phyloP scores from a whole-genome alignment of 2,113 vertebrate species.

The Ranitomeya imitator region DNA sequence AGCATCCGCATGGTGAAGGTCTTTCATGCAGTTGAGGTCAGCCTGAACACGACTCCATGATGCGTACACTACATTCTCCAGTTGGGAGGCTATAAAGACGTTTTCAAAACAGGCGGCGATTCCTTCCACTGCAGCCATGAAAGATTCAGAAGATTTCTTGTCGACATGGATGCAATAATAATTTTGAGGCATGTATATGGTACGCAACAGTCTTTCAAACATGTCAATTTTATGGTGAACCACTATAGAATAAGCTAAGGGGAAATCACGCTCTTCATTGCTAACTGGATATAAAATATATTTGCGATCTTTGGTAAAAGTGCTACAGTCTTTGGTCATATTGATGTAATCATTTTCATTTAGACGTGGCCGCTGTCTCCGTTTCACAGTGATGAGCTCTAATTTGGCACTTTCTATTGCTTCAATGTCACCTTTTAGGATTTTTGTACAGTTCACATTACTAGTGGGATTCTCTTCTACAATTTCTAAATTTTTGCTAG shows the following conservation, averaged over 20 bases:
- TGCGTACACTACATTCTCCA: slow-evolving; percentile 82
- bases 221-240: slow-evolving; percentile 88
- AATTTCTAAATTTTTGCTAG: slow-evolving; percentile 69
- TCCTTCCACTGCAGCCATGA: slow-evolving; percentile 71
- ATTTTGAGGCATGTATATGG: slow-evolving; percentile 80
- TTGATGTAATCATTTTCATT: slow-evolving; percentile 77
- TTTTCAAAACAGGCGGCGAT: slow-evolving; percentile 86
- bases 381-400: slow-evolving; percentile 69
- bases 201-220: slow-evolving; percentile 84
- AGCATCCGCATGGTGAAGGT: slow-evolving; percentile 73
- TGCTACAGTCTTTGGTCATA: slow-evolving; percentile 75
- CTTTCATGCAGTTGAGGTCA: slow-evolving; percentile 91
- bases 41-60: slow-evolving; percentile 88
- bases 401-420: slow-evolving; percentile 77
- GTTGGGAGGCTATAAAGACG: slow-evolving; percentile 79
- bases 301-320: slow-evolving; percentile 77
- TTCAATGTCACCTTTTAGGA: slow-evolving; percentile 76
- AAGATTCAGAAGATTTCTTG: slow-evolving; percentile 74
- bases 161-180: slow-evolving; percentile 83
- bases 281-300: slow-evolving; percentile 82
- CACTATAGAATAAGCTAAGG: slow-evolving; percentile 88
- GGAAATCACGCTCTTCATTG: slow-evolving; percentile 82
- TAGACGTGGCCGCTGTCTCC: slow-evolving; percentile 64
- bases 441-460: slow-evolving; percentile 78
- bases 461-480: slow-evolving; percentile 65